These are phyloP conservation scores for Portevinia maculata DNA, from an alignment of 2,888 invertebrate species.

Conservation along the genomic window DNA sequence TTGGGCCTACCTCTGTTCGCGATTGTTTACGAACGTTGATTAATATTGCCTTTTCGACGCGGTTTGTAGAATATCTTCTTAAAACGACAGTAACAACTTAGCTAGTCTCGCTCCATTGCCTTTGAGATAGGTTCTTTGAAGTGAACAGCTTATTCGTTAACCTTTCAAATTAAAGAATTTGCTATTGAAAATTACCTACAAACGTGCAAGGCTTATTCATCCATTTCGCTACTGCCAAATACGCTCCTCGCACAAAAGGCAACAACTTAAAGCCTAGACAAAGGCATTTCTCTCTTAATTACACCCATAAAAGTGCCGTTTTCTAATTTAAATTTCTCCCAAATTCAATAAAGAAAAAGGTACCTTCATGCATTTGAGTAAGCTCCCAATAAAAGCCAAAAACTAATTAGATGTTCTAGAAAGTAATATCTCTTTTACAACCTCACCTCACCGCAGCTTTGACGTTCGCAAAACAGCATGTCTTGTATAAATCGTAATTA, in stretches of 20 bases:
- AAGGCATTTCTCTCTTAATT: slow-evolving; percentile 33
- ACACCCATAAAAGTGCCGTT: slow-evolving; percentile 55
- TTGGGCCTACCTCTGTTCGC: no score
- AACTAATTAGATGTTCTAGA: slow-evolving; percentile 41
- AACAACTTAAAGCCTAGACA: neutral
- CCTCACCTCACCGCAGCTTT: neutral
- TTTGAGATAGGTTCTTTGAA: no score
- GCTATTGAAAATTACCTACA: no score
- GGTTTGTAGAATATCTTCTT: no score
- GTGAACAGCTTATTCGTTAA: no score
- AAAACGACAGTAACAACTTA: no score
- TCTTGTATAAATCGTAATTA: slow-evolving; percentile 39
- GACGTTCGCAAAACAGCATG: slow-evolving; percentile 1
- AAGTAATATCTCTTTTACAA: slow-evolving; percentile 23
- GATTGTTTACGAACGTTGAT: no score
- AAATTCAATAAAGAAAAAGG: slow-evolving; percentile 64
- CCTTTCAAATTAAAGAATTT: no score
- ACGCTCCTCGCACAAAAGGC: neutral
- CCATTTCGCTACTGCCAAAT: no score
- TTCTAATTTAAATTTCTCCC: slow-evolving; percentile 52
- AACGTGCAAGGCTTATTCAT: no score
- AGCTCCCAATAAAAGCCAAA: slow-evolving; percentile 5
- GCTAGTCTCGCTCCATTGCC: no score
- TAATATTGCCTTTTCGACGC: no score
- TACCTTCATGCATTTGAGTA: neutral